A percentile compares a stretch with the other conserved stretches of the same genome.
Evolutionary conservation across 2,888 invertebrate genomes (phyloP).

Genomic region (Tipula helvola): DNA sequence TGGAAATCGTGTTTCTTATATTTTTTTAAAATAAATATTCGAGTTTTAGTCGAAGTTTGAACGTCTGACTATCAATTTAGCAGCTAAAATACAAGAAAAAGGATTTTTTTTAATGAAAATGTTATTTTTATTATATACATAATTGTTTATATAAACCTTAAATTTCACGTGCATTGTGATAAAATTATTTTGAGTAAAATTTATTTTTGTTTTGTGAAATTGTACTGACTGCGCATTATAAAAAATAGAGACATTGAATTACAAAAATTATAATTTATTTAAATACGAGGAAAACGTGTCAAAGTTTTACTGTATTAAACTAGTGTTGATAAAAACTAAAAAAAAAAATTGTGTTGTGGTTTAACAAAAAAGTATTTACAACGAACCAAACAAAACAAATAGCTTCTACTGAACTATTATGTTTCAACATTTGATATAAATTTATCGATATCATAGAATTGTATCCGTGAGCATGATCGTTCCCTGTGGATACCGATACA

Average conservation of each 20-base stretch:
- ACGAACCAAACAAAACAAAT: background rate
- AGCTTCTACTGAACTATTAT: background rate
- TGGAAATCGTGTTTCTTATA: background rate
- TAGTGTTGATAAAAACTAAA: background rate
- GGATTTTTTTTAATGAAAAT: background rate
- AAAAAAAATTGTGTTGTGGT: background rate
- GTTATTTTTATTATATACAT: background rate
- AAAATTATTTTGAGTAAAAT: background rate
- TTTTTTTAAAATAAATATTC: background rate
- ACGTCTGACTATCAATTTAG: background rate
- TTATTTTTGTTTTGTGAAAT: background rate
- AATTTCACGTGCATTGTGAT: background rate
- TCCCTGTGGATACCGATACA: conserved; percentile 70
- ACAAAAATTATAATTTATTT: background rate
- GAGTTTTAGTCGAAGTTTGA: background rate
- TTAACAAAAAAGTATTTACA: background rate
- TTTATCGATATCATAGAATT: conserved; percentile 17
- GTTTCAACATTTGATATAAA: background rate
- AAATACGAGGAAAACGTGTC: background rate
- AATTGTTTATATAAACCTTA: background rate
- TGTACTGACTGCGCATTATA: background rate
- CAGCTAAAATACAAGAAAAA: background rate
- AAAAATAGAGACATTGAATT: background rate
- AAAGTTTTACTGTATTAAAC: background rate
- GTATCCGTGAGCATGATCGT: conserved; percentile 38